phyloP scores from a whole-genome alignment of 2,797 vertebrate species.

The Dermochelys coriacea region DNA sequence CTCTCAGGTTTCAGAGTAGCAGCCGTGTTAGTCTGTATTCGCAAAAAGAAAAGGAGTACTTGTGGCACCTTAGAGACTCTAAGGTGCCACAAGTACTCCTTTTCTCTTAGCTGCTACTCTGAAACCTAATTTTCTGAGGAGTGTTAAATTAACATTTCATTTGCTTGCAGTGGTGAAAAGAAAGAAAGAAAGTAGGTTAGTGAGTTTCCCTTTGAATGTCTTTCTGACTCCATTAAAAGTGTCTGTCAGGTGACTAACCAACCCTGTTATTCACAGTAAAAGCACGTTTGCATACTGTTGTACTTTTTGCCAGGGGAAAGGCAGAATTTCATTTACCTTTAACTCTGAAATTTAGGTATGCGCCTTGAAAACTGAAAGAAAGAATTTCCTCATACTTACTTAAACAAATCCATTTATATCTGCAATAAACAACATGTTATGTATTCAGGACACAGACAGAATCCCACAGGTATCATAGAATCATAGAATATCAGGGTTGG shows the following conservation, averaged over 20 bases:
- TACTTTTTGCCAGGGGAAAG: conserved; percentile 52
- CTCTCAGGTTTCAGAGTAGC: too few relatives aligned
- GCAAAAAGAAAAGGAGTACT: too few relatives aligned
- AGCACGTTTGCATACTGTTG: conserved; percentile 55
- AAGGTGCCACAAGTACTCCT: too few relatives aligned
- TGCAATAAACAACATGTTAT: conserved; percentile 44
- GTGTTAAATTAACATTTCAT: conserved; percentile 55
- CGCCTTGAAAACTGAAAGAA: conserved; percentile 30
- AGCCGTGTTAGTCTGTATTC: too few relatives aligned
- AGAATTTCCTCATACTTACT: conserved; percentile 56
- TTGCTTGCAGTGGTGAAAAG: conserved; percentile 44
- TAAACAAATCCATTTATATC: conserved; percentile 47
- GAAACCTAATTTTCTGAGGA: conserved; percentile 37
- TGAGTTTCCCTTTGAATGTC: conserved; percentile 54
- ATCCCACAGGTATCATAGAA: too few relatives aligned
- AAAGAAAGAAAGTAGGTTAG: conserved; percentile 69
- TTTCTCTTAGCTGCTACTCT: background rate
- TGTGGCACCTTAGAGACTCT: too few relatives aligned
- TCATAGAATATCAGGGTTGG: too few relatives aligned
- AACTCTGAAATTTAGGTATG: conserved; percentile 65
- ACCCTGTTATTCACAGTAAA: conserved; percentile 69
- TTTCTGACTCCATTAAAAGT: conserved; percentile 76
- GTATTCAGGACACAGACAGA: background rate
- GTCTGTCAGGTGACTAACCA: conserved; percentile 74
- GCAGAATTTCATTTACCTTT: conserved; percentile 59